Conservation (phyloP, 1,140 invertebrate species). For the Drosophila melanica region DNA sequence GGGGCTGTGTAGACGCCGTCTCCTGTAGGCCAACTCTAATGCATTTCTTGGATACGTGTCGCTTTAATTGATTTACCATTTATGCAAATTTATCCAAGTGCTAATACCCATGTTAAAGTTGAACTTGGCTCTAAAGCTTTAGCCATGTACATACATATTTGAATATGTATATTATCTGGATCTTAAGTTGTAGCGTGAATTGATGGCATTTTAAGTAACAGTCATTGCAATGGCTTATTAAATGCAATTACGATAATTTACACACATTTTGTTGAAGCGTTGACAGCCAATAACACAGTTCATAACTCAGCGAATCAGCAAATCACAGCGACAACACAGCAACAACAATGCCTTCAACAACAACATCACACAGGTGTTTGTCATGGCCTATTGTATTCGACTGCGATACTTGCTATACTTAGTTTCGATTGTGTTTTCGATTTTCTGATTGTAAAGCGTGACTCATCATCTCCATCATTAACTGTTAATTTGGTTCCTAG, state of each 20-base stretch:
- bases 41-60: conserved; percentile 77
- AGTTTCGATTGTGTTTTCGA: conserved; percentile 19
- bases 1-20: background rate
- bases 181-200: conserved; percentile 34
- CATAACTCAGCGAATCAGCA: conserved; percentile 36
- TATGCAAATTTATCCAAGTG: conserved; percentile 66
- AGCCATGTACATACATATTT: background rate
- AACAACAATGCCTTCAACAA: background rate
- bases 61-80: conserved; percentile 79
- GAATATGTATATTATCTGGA: conserved; percentile 22
- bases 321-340: conserved; percentile 42
- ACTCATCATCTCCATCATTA: conserved; percentile 17
- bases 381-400: conserved; percentile 40
- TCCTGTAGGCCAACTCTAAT: conserved; percentile 55
- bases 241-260: conserved; percentile 79
- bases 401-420: conserved; percentile 18
- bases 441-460: conserved; percentile 23
- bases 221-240: conserved; percentile 59
- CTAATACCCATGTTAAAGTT: conserved; percentile 17
- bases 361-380: conserved; percentile 28
- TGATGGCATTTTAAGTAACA: conserved; percentile 58
- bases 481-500: conserved; percentile 29
- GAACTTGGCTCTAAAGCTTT: conserved; percentile 26
- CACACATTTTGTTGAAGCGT: conserved; percentile 60
- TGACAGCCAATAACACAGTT: conserved; percentile 56